Evolutionary conservation across 2,888 invertebrate species (phyloP), one percentile per base, ranked within the genome.

Genomic region (Myopa tessellatipennis): DNA sequence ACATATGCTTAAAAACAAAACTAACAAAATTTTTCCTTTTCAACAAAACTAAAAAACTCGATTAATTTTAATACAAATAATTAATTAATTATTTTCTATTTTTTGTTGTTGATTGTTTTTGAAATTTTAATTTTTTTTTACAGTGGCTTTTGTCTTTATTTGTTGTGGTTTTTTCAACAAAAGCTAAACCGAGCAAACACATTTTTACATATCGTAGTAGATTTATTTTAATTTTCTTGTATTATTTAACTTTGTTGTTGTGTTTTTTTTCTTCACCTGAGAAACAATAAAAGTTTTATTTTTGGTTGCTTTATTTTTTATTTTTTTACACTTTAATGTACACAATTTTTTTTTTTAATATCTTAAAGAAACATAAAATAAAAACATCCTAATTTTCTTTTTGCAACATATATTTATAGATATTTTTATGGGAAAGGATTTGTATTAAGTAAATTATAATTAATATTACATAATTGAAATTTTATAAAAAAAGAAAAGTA

Each of bases 1-100:
- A 77, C 72, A 77, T 77, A 60, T 73, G 26, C 73, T 84, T 84
- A 82, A 85, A 85, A 85, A 85, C 85, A 84, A 81, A 83, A 82
- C 85, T 85, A 85, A 85, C 86, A 85, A 85, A 85, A 85, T 84
- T 85, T 80, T 12, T 52, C 10, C 52, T 83, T 78, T 80, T 85
- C 83, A 85, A 85, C 83, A 85, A 85, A 87, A 87, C 77, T 78
- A 78, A 82, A 26, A 26, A 26, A 26, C 1, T 26, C 81, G 81
- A 81, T 82, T 79, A 81, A 81, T 79, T 81, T 74, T 72, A 50
- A 50, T 50, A 36, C 45, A 79, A 68, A 55, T 61, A 18, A 68
- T 77, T 75, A 18, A 68, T 77, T 75, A 26, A 26, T 26, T 26
- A 26, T 26, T 26, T 26, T 1, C 2, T 26, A 26, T 26, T 26